These are phyloP conservation scores for Apodemus speciosus DNA, from an alignment of 2,113 vertebrate species.

Conservation along the genomic window DNA sequence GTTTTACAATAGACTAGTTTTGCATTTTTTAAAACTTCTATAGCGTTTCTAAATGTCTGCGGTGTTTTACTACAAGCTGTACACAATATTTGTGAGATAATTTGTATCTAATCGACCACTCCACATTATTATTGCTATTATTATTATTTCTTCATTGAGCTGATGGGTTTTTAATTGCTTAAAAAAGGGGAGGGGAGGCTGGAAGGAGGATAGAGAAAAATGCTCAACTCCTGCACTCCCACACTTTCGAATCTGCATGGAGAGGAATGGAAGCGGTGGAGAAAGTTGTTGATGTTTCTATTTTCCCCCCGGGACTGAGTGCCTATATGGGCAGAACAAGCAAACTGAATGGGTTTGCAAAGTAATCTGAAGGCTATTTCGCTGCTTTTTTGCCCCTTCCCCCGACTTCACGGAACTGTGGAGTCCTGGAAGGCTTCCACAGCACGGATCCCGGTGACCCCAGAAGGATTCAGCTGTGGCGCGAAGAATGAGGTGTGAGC, in stretches of 20 bases:
- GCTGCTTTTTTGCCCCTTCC: constrained; percentile 28
- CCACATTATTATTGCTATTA: constrained; percentile 66
- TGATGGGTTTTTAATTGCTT: constrained; percentile 68
- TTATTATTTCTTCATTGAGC: constrained; percentile 71
- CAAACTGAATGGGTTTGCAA: constrained; percentile 50
- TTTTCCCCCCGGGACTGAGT: neutral
- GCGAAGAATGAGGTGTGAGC: neutral
- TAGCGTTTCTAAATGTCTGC: constrained; percentile 86
- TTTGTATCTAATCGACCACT: constrained; percentile 82
- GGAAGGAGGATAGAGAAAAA: constrained; percentile 60
- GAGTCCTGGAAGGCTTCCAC: constrained; percentile 12
- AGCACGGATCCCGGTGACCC: neutral
- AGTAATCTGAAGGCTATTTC: constrained; percentile 35
- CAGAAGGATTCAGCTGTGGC: neutral
- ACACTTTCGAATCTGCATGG: constrained; percentile 39
- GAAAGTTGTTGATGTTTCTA: constrained; percentile 28
- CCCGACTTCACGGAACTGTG: neutral
- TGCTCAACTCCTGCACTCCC: neutral
- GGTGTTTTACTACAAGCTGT: constrained; percentile 88
- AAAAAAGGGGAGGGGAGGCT: constrained; percentile 30
- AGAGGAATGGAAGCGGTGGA: constrained; percentile 53
- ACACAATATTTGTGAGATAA: constrained; percentile 89
- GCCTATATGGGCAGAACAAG: constrained; percentile 46
- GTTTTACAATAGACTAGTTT: constrained; percentile 89
- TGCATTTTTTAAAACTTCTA: constrained; percentile 85